phyloP scores from a whole-genome alignment of 2,113 vertebrate genomes.

The Talpa occidentalis region DNA sequence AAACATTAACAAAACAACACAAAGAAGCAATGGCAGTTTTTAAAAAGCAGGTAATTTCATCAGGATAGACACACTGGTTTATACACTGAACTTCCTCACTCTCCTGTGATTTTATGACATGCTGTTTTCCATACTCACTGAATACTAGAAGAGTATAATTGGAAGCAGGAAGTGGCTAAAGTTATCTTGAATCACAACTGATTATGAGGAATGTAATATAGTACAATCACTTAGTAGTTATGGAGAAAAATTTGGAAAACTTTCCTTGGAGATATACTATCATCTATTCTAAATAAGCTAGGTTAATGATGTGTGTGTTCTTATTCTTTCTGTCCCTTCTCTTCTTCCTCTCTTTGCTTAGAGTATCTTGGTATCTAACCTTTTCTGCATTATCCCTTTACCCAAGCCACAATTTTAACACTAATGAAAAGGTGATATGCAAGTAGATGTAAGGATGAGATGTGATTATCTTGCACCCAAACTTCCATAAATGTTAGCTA shows the following conservation, averaged over 20 bases:
- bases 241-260: background rate
- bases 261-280: constrained; percentile 51
- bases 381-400: background rate
- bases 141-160: constrained; percentile 10
- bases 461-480: background rate
- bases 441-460: constrained; percentile 4
- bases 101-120: background rate
- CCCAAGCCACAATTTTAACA: background rate
- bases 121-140: background rate
- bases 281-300: constrained; percentile 36
- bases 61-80: constrained; percentile 25
- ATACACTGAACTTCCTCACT: background rate
- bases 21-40: constrained; percentile 87
- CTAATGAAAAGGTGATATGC: background rate
- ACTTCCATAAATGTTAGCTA: background rate
- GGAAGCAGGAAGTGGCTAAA: constrained; percentile 29
- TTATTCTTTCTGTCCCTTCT: background rate
- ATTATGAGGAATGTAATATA: background rate
- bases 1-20: constrained; percentile 88
- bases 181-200: constrained; percentile 25
- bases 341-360: background rate
- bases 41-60: constrained; percentile 92
- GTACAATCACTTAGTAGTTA: background rate
- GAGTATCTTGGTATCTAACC: background rate
- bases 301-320: background rate